These are phyloP conservation scores for Patella ulyssiponensis DNA, from an alignment of 2,888 invertebrate species.

Conservation along the genomic window DNA sequence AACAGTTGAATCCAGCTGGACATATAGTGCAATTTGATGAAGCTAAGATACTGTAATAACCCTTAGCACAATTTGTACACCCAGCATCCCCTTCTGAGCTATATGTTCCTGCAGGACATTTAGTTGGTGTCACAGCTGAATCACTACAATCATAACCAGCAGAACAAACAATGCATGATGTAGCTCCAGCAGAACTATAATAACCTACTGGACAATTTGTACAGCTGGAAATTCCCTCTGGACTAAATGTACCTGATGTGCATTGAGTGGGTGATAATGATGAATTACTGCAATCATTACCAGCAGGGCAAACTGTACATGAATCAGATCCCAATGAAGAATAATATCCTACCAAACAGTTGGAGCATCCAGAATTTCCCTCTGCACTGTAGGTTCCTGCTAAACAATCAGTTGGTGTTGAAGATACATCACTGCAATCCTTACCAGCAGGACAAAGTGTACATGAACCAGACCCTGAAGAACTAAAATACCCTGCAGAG, in stretches of 20 bases:
- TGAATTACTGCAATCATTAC: conserved; percentile 39
- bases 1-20: conserved; percentile 41
- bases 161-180: conserved; percentile 51
- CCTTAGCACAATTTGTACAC: not conserved
- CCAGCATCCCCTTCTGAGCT: conserved; percentile 29
- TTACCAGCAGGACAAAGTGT: conserved; percentile 55
- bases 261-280: conserved; percentile 31
- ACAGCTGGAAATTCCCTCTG: conserved; percentile 35
- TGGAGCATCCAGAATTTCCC: conserved; percentile 37
- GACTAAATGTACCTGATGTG: conserved; percentile 42
- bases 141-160: conserved; percentile 51
- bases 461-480: conserved; percentile 44
- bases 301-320: conserved; percentile 47
- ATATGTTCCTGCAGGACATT: conserved; percentile 38
- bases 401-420: conserved; percentile 37
- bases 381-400: conserved; percentile 45
- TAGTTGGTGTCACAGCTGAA: conserved; percentile 19
- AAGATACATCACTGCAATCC: conserved; percentile 43
- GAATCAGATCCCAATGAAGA: conserved; percentile 31
- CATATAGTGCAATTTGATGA: conserved; percentile 18
- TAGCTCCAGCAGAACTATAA: conserved; percentile 41
- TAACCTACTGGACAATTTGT: conserved; percentile 40
- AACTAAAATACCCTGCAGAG: conserved; percentile 50
- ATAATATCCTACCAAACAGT: conserved; percentile 45
- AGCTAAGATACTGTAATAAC: not conserved